Percentiles rank a stretch among this genome's conserved stretches.
Conservation (phyloP, 2,797 vertebrate genomes). For the Nothura maculosa region DNA sequence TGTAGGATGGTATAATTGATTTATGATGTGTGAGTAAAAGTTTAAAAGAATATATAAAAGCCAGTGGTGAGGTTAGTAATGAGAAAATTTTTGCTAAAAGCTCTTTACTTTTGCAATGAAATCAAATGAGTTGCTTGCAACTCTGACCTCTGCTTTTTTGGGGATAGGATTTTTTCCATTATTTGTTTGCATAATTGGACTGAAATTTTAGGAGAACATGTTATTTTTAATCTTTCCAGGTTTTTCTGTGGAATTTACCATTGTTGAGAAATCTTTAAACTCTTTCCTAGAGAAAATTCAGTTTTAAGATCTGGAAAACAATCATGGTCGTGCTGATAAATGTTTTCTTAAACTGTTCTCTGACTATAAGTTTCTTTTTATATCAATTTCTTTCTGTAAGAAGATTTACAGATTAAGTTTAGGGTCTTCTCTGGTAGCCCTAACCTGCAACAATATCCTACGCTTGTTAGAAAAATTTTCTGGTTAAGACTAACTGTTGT, state of each 20-base stretch:
- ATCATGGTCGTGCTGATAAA: neutral
- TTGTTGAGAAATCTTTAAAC: neutral
- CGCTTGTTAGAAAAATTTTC: no score
- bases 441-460: neutral
- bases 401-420: neutral
- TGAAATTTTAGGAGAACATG: neutral
- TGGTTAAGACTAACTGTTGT: no score
- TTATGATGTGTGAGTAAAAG: neutral
- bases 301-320: neutral
- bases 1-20: neutral
- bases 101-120: neutral
- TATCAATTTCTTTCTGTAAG: neutral
- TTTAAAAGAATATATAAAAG: neutral
- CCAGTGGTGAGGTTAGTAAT: neutral
- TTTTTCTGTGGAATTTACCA: accelerated
- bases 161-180: accelerated
- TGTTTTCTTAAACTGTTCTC: neutral
- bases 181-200: neutral
- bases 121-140: accelerated
- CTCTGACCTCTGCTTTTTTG: neutral
- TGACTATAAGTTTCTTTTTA: neutral
- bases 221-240: neutral
- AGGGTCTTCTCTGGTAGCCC: accelerated
- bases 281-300: neutral
- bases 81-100: neutral